Percentiles rank a stretch among this genome's conserved stretches.
Evolutionary conservation across 1,140 invertebrate species (phyloP).

Genomic region (Cydia splendana): DNA sequence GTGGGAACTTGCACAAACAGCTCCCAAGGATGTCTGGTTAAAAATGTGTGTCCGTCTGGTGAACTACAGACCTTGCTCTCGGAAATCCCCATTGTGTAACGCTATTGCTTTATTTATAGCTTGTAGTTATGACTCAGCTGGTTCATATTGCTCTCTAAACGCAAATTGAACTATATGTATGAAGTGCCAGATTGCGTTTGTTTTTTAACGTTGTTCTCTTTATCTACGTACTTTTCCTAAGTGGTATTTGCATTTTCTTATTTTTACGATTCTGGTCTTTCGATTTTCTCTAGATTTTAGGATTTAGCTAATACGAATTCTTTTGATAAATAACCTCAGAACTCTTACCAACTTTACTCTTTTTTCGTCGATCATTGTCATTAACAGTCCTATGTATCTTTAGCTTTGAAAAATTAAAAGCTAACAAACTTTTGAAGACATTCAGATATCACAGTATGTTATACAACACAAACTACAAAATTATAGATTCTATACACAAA

Average conservation of each 20-base stretch:
- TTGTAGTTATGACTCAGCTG: background rate
- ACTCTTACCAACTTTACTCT: no score
- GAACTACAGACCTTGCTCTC: slow-evolving; percentile 9
- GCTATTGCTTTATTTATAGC: slow-evolving; percentile 12
- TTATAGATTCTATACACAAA: background rate
- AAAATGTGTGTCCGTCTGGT: slow-evolving; percentile 14
- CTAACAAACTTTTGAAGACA: no score
- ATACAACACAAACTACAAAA: no score
- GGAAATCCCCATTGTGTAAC: slow-evolving; percentile 24
- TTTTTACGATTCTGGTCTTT: no score
- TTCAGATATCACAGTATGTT: no score
- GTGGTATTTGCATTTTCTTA: background rate
- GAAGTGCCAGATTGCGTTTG: no score
- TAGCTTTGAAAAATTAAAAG: no score
- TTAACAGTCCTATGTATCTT: no score
- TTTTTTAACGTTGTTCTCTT: background rate
- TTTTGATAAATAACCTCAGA: no score
- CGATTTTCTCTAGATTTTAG: no score
- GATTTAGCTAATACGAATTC: no score
- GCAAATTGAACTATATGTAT: background rate
- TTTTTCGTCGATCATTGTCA: no score
- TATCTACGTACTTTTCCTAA: background rate
- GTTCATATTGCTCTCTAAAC: background rate
- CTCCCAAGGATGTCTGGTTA: slow-evolving; percentile 16
- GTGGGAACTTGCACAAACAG: slow-evolving; percentile 3